phyloP scores from a whole-genome alignment of 1,140 invertebrate species.

The Drosophila rufa region DNA sequence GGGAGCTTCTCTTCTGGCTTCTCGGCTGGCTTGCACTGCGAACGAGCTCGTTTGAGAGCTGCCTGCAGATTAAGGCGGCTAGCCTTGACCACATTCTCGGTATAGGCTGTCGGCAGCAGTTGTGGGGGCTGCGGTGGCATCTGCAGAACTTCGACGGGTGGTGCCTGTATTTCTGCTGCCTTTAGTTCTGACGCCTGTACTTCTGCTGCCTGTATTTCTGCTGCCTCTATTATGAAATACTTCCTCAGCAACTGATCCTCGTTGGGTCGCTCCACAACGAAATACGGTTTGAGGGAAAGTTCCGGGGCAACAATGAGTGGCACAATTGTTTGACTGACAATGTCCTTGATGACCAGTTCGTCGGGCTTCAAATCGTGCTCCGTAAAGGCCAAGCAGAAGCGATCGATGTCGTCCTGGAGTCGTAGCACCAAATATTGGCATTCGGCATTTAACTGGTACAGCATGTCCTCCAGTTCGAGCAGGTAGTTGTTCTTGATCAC shows the following conservation, averaged over 20 bases:
- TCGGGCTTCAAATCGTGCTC: conserved; percentile 57
- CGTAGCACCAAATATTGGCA: conserved; percentile 66
- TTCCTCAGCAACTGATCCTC: conserved; percentile 50
- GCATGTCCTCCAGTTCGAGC: conserved; percentile 62
- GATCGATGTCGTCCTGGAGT: conserved; percentile 67
- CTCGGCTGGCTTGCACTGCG: conserved; percentile 18
- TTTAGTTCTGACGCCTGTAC: not conserved
- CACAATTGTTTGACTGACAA: conserved; percentile 55
- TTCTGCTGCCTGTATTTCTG: not conserved
- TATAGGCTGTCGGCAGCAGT: not conserved
- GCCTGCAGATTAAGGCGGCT: conserved; percentile 63
- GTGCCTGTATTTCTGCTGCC: not conserved
- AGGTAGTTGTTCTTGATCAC: conserved; percentile 55
- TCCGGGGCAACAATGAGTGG: conserved; percentile 34
- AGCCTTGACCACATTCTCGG: conserved; percentile 22
- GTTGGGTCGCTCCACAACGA: conserved; percentile 45
- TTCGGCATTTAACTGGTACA: conserved; percentile 75
- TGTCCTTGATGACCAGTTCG: conserved; percentile 35
- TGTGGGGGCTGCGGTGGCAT: conserved; percentile 13
- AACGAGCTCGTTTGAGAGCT: conserved; percentile 52
- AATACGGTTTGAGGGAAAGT: conserved; percentile 26
- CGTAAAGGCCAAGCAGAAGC: conserved; percentile 64
- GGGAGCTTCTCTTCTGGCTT: conserved; percentile 11
- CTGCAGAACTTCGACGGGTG: not conserved
- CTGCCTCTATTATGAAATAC: conserved; percentile 37